Conservation (phyloP, 2,888 invertebrate genomes). For the Melieria omissa region DNA sequence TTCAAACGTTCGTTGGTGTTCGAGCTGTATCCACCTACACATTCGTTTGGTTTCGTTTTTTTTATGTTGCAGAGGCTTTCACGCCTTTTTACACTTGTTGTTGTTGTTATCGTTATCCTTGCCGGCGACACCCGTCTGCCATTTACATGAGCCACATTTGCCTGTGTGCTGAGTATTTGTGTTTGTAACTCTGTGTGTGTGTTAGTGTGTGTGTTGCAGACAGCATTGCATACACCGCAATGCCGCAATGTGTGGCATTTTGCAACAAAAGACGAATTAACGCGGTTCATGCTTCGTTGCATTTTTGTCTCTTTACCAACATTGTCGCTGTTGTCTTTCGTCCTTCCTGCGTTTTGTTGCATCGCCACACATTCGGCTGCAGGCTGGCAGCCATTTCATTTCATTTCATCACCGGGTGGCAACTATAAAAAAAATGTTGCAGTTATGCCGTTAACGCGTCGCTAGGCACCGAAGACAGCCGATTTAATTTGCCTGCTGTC, state of each 20-base stretch:
- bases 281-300: slow-evolving; percentile 45
- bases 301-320: slow-evolving; percentile 13
- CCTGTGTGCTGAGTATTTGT: neutral
- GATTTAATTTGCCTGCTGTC: slow-evolving; percentile 28
- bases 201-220: slow-evolving; percentile 5
- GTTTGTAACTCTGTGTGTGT: slow-evolving; percentile 9
- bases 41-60: slow-evolving; percentile 8
- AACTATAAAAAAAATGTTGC: neutral
- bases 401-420: slow-evolving; percentile 1
- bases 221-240: too few relatives aligned
- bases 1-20: neutral
- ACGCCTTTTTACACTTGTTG: slow-evolving; percentile 24
- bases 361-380: neutral
- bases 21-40: neutral
- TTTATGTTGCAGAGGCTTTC: slow-evolving; percentile 21
- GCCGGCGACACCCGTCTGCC: slow-evolving; percentile 33
- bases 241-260: slow-evolving; percentile 39
- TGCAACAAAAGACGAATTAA: slow-evolving; percentile 46
- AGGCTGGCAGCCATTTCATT: neutral
- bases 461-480: slow-evolving; percentile 10
- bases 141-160: slow-evolving; percentile 13
- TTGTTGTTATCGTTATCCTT: slow-evolving; percentile 29
- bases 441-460: slow-evolving; percentile 9
- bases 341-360: slow-evolving; percentile 20
- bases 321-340: too few relatives aligned